phyloP scores from a whole-genome alignment of 2,113 vertebrate species.

The Heptranchias perlo region DNA sequence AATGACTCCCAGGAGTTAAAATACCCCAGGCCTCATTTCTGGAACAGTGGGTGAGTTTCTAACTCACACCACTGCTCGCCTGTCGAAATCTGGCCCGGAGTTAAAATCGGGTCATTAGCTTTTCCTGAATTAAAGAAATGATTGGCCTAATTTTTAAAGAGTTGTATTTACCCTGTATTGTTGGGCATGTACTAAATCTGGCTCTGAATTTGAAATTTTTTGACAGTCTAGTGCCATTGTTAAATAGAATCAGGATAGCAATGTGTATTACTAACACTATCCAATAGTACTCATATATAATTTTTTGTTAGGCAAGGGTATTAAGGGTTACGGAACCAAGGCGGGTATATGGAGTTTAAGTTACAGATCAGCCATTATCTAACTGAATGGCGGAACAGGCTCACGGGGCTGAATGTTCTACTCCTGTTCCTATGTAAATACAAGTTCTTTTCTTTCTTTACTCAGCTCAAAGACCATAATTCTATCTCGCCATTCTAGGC shows the following conservation, averaged over 20 bases:
- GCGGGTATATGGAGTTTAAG: no score
- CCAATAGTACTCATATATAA: not conserved
- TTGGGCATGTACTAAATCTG: not conserved
- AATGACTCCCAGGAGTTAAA: not conserved
- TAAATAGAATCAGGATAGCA: not conserved
- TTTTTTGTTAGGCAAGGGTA: no score
- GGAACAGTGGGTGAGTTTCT: not conserved
- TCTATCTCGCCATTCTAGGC: not conserved
- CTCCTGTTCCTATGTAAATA: no score
- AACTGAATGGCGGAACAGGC: no score
- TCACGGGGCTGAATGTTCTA: no score
- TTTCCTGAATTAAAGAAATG: not conserved
- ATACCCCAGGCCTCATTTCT: not conserved
- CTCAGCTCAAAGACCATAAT: not conserved
- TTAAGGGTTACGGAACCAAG: no score
- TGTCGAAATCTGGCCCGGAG: not conserved
- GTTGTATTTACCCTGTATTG: no score
- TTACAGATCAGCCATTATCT: no score
- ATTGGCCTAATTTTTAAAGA: not conserved
- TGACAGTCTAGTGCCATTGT: not conserved
- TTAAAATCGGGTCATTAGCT: not conserved
- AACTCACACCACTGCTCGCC: not conserved
- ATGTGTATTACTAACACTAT: not conserved
- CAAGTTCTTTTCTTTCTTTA: not conserved
- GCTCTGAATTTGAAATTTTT: not conserved